Evolutionary conservation across 2,113 vertebrate genomes (phyloP), one percentile per base, ranked within the genome.

Genomic region (Rhea americana): DNA sequence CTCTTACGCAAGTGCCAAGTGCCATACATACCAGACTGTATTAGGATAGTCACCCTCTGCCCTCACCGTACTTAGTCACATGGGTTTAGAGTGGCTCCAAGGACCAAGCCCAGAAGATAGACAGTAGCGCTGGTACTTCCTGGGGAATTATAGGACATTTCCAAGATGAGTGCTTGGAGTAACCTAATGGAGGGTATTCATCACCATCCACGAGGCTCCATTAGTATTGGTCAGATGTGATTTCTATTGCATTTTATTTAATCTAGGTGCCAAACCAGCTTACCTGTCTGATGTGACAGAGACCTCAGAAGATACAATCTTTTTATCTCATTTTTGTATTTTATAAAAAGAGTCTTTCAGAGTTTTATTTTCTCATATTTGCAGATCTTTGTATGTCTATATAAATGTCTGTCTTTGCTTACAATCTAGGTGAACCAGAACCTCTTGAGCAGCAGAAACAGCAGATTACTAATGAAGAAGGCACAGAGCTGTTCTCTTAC

Each of bases 391-490:
- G 28, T 30, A 9, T 32, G 13, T 39, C 37, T 70, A 4, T 66
- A 89, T 41, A 55, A 25, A 47, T 28, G 48, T 82, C 78, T 67
- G 45, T 61, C 53, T 93, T 22, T 88, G 55, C 67, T 83, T 97
- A 30, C 76, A 35, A 89, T 93, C 14, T 66, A 99, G 99, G 99
- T 88, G 98, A 99, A 37, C 98, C 98, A 7, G 99, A 99, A 85
- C 98, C 98, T 15, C 97, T 99, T 22, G 99, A 99, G 67, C 98
- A 99, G 84, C 99, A 99, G 97, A 99, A 98, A 85, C 99, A 99
- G 94, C 99, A 99, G 96, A 97, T 98, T 86, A 98, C 98, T 2
- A 97, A 72, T 0, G 98, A 98, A 61, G 98, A 98, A 83, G 98
- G 98, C 62, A 98, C 99, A 0, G 99, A 99, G 93, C 96, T 99